Evolutionary conservation across 2,797 vertebrate genomes (phyloP), one percentile per base, ranked within the genome.

Genomic region (Acanthornis magna): DNA sequence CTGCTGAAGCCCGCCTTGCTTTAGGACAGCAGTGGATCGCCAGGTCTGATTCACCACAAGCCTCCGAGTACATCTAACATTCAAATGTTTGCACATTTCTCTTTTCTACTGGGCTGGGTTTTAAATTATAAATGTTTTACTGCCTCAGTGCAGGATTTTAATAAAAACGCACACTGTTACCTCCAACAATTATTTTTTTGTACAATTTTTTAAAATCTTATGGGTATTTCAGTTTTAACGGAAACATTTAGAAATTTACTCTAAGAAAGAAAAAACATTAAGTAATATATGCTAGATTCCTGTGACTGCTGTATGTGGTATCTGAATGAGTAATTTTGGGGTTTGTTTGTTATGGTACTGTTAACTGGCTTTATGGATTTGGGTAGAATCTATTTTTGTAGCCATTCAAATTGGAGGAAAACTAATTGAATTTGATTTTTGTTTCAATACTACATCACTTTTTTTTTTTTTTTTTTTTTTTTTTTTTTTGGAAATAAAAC

Each of bases 101-200:
- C 90, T 98, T 98, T 97, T 98, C 95, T 98, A 98, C 97, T 93
- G 97, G 97, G 97, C 96, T 97, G 97, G 96, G 96, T 98, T 98
- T 97, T 98, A 98, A 98, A 97, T 98, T 97, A 97, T 98, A 97
- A 97, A 96, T 90, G 92, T 96, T 85, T 79, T 91, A 95, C 97
- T 97, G 97, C 97, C 97, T 93, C 29, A 93, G 97, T 94, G 96
- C 97, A 97, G 96, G 97, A 91, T 97, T 98, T 97, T 98, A 98
- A 98, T 97, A 97, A 97, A 97, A 97, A 97, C 93, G 93, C 95
- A 98, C 98, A 98, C 98, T 98, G 98, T 98, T 97, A 98, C 96
- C 96, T 97, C 97, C 97, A 90, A 92, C 87, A 95, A 96, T 93
- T 96, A 97, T 97, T 96, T 97, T 53, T 97, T 98, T 97, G 98